phyloP scores from a whole-genome alignment of 1,140 invertebrate species.

The Ptiloglossa arizonensis region DNA sequence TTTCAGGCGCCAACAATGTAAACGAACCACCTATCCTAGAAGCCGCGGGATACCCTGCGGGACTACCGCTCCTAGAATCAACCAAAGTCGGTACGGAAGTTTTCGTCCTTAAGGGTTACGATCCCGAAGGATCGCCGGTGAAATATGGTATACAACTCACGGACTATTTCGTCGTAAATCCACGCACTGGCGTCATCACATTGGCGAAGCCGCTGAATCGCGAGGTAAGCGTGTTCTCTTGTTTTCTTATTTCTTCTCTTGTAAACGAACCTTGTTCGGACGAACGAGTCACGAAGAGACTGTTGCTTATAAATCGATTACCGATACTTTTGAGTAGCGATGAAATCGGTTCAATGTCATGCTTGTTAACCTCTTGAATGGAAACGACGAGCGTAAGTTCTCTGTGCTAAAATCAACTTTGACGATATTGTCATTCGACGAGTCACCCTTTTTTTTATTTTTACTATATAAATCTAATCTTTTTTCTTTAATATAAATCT shows the following conservation, averaged over 20 bases:
- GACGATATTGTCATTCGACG: too few species aligned
- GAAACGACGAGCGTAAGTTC: too few species aligned
- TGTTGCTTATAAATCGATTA: too few species aligned
- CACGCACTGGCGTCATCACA: constrained; percentile 89
- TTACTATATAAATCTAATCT: too few species aligned
- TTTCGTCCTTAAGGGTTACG: constrained; percentile 88
- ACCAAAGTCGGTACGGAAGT: constrained; percentile 89
- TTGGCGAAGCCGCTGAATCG: constrained; percentile 90
- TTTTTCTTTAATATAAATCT: too few species aligned
- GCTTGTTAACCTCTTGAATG: too few species aligned
- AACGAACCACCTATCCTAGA: constrained; percentile 80
- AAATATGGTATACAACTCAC: constrained; percentile 90
- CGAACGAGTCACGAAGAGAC: too few species aligned
- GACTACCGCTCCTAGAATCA: constrained; percentile 88
- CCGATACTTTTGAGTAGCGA: too few species aligned
- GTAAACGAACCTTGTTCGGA: too few species aligned
- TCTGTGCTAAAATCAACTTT: too few species aligned
- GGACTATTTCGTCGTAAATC: constrained; percentile 89
- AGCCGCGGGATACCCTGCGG: constrained; percentile 73
- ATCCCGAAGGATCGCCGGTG: constrained; percentile 89
- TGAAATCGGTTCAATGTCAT: too few species aligned
- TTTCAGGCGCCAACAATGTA: constrained; percentile 79
- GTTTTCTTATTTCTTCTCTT: neutral
- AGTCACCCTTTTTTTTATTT: too few species aligned
- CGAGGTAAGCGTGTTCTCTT: constrained; percentile 84